Conservation (phyloP, 1,140 invertebrate genomes). For the Megalopta genalis region DNA sequence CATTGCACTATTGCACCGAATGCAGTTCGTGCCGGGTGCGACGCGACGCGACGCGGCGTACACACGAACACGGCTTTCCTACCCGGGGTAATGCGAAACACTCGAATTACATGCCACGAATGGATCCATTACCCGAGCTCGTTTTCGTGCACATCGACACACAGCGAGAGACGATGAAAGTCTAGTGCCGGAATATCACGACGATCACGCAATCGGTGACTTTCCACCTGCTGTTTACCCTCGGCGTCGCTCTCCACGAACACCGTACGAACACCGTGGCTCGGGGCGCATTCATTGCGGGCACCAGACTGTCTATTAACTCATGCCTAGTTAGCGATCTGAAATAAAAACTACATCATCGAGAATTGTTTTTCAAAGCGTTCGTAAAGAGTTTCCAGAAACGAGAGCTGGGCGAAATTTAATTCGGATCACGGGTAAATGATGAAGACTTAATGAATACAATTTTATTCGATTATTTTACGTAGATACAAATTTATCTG, state of each 20-base stretch:
- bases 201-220: slow-evolving; percentile 40
- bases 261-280: not conserved
- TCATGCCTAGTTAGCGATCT: no score
- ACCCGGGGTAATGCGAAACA: slow-evolving; percentile 40
- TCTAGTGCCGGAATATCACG: slow-evolving; percentile 29
- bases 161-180: slow-evolving; percentile 30
- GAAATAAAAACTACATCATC: no score
- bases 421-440: no score
- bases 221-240: slow-evolving; percentile 30
- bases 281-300: not conserved
- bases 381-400: no score
- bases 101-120: slow-evolving; percentile 47
- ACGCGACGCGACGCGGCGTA: no score
- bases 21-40: slow-evolving; percentile 33
- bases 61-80: slow-evolving; percentile 18
- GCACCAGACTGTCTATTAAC: not conserved
- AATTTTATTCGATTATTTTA: no score
- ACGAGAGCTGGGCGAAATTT: no score
- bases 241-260: not conserved
- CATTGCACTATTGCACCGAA: slow-evolving; percentile 44
- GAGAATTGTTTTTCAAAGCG: no score
- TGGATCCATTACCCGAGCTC: slow-evolving; percentile 44
- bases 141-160: slow-evolving; percentile 42
- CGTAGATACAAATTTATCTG: no score
- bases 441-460: no score